Evolutionary conservation across 64 coral and sea anemone genomes (phyloP), one percentile per base, ranked within the genome.

Genomic region (Montipora cactus): DNA sequence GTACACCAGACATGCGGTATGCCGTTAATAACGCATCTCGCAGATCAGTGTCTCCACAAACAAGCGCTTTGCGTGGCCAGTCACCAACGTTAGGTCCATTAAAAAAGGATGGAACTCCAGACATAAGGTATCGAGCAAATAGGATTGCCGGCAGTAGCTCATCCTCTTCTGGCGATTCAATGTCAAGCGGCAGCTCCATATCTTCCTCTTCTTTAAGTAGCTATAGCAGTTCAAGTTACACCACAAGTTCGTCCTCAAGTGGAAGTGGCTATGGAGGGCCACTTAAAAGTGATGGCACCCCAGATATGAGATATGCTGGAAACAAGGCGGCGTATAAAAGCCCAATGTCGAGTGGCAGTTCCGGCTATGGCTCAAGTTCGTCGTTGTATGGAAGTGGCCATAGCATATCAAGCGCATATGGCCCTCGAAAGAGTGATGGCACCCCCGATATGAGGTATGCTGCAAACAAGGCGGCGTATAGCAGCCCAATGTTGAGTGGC

Each of bases 51-150:
- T 22, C 68, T 21, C 19, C 68, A 64, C 61, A 14, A 64, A 16
- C 61, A 9, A 64, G 14, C 19, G 16, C 12, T 9, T n/a, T 14
- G 0, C 16, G 22, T 50, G 8, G 23, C 80, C 48, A 61, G 15
- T 82, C 61, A 22, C 20, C 61, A 22, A 46, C 4, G 16, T 49
- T 64, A 21, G 66, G 78, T 20, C 79, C 78, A 50, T 5, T 51
- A 14, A 90, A 91, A 44, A 73, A 58, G 14, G 89, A 91, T 44
- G 89, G 89, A 18, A 91, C 89, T n/a, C 88, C 87, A 19, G 87
- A 89, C 75, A 89, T 89, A 75, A 25, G 87, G 7, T 90, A 67
- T 47, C 28, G 15, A 13, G 62, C 9, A 23, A 87, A 87, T 59
- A 87, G 49, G 6, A 15, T 3, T 1, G 15, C 49, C 18, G 20